phyloP scores from a whole-genome alignment of 2,797 vertebrate genomes.

The Stomatorhinus walkeri region DNA sequence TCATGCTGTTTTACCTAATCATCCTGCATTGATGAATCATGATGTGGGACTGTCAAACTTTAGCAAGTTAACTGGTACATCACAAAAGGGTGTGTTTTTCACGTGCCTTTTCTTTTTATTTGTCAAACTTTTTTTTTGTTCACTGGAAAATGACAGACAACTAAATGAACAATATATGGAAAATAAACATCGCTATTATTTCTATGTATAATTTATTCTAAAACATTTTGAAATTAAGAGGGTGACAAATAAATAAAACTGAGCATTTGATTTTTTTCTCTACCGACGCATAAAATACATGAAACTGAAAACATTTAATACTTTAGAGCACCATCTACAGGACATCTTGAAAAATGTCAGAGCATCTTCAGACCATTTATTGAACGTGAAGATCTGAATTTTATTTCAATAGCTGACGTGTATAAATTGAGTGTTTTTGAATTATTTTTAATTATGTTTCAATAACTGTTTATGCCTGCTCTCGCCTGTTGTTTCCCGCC shows the following conservation, averaged over 20 bases:
- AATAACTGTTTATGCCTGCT: neutral
- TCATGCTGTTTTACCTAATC: neutral
- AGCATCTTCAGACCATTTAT: neutral
- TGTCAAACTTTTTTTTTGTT: neutral
- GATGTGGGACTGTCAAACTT: neutral
- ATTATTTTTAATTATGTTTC: neutral
- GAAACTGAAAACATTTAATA: neutral
- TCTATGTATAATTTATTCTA: neutral
- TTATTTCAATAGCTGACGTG: neutral
- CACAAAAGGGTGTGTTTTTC: neutral
- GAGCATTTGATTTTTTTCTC: neutral
- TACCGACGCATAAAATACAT: neutral
- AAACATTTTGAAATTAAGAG: neutral
- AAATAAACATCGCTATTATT: neutral
- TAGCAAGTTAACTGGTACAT: neutral
- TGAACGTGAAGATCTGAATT: neutral
- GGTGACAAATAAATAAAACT: neutral
- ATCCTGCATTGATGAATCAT: neutral
- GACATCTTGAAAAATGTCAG: neutral
- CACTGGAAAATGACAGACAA: neutral
- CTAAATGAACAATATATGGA: neutral
- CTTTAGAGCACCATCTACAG: conserved; percentile 9
- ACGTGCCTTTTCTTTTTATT: neutral
- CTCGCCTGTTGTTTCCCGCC: neutral
- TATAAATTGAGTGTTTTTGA: neutral